Conservation (phyloP, 1,140 invertebrate species). For the Sminthurides bifidus region DNA sequence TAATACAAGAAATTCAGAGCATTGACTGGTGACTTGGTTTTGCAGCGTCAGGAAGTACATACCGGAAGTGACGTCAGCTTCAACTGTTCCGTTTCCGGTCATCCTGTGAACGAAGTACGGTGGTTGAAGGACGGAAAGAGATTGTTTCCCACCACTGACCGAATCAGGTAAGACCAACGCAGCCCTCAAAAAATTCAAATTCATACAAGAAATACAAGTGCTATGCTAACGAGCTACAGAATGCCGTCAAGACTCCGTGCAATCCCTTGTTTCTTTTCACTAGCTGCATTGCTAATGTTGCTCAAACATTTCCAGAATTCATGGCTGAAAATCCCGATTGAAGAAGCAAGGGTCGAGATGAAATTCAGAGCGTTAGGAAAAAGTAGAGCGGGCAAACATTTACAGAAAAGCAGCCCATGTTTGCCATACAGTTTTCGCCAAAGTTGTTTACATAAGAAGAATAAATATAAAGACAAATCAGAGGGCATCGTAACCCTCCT, state of each 20-base stretch:
- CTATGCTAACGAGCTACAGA: too few relatives aligned
- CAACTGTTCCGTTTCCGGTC: constrained; percentile 70
- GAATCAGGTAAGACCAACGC: background rate
- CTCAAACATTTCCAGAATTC: background rate
- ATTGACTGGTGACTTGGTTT: constrained; percentile 33
- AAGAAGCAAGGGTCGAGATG: background rate
- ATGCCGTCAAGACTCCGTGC: too few relatives aligned
- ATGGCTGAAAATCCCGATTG: background rate
- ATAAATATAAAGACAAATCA: too few relatives aligned
- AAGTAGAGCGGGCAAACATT: too few relatives aligned
- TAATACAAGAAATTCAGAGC: background rate
- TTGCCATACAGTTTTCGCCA: too few relatives aligned
- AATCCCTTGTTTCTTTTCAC: background rate
- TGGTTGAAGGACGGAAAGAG: constrained; percentile 72
- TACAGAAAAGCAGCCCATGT: too few relatives aligned
- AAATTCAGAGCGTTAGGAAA: too few relatives aligned
- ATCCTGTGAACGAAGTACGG: constrained; percentile 48
- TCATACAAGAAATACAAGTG: too few relatives aligned
- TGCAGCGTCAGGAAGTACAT: constrained; percentile 58
- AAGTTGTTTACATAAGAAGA: too few relatives aligned
- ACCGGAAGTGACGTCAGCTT: constrained; percentile 65
- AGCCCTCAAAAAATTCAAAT: background rate
- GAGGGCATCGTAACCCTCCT: too few relatives aligned
- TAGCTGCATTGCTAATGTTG: background rate
- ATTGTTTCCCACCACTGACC: constrained; percentile 39